A percentile compares a stretch with the other conserved stretches of the same genome.
Evolutionary conservation across 2,888 invertebrate genomes (phyloP).

Genomic region (Chromoteleia sp.): DNA sequence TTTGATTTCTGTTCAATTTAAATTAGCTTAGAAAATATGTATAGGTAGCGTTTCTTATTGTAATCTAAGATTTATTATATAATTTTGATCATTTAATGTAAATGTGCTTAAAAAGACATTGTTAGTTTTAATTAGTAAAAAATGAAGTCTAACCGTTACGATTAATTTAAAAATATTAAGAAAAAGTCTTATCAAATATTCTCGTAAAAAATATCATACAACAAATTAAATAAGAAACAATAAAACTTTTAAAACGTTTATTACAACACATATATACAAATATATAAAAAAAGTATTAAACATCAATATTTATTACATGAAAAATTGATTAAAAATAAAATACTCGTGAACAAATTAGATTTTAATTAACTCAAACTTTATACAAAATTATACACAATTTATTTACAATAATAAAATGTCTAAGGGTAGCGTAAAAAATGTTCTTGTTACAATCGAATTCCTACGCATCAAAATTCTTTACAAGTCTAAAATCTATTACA

Average conservation of each 20-base stretch:
- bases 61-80: background rate
- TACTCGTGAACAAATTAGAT: background rate
- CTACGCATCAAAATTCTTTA: constrained; percentile 8
- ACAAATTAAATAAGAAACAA: no score
- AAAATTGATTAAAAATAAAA: background rate
- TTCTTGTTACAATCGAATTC: constrained; percentile 41
- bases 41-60: background rate
- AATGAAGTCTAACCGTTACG: no score
- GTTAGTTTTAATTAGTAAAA: no score
- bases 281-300: background rate
- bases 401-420: constrained; percentile 43
- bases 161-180: no score
- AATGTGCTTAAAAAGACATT: no score
- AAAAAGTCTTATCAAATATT: no score
- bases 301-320: background rate
- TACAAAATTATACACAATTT: constrained; percentile 27
- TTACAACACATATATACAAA: background rate
- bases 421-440: constrained; percentile 20
- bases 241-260: background rate
- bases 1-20: constrained; percentile 40
- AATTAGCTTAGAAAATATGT: background rate
- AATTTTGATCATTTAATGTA: constrained; percentile 7
- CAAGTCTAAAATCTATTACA: constrained; percentile 50
- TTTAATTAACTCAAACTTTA: constrained; percentile 18
- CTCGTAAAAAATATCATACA: no score